Conservation (phyloP, 1,140 invertebrate genomes). For the Theocolax elegans region DNA sequence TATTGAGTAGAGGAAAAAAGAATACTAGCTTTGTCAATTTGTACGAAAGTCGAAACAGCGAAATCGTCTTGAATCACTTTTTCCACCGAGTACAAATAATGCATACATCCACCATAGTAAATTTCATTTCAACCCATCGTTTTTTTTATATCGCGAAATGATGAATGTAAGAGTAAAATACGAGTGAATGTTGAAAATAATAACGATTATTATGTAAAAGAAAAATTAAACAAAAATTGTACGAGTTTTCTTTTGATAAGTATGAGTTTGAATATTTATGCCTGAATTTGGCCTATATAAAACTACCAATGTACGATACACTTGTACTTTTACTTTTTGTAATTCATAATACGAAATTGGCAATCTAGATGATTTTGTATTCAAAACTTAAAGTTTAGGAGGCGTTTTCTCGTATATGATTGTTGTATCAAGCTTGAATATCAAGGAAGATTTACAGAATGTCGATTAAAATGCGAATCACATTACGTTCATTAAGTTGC, state of each 20-base stretch:
- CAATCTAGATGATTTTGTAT: too few relatives aligned
- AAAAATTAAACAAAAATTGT: conserved; percentile 38
- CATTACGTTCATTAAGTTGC: not conserved
- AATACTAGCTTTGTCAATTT: conserved; percentile 55
- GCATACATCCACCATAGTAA: not conserved
- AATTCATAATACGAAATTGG: not conserved
- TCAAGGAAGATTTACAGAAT: conserved; percentile 45
- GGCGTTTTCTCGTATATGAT: too few relatives aligned
- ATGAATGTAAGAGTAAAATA: conserved; percentile 20
- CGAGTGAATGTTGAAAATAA: conserved; percentile 36
- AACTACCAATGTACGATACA: not conserved
- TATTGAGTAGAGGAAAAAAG: too few relatives aligned
- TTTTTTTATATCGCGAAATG: not conserved
- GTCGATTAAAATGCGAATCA: conserved; percentile 1
- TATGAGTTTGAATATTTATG: conserved; percentile 22
- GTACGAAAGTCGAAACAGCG: not conserved
- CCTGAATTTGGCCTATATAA: conserved; percentile 29
- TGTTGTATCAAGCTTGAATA: too few relatives aligned
- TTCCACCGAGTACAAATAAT: not conserved
- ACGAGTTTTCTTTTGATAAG: conserved; percentile 10
- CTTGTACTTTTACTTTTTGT: not conserved
- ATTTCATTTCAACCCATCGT: not conserved
- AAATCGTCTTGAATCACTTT: conserved; percentile 27
- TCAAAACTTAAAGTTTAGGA: too few relatives aligned
- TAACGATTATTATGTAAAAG: conserved; percentile 42